Base-by-base conservation (phyloP, 2,113 vertebrate species). In the Cyphotilapia sp. region DNA sequence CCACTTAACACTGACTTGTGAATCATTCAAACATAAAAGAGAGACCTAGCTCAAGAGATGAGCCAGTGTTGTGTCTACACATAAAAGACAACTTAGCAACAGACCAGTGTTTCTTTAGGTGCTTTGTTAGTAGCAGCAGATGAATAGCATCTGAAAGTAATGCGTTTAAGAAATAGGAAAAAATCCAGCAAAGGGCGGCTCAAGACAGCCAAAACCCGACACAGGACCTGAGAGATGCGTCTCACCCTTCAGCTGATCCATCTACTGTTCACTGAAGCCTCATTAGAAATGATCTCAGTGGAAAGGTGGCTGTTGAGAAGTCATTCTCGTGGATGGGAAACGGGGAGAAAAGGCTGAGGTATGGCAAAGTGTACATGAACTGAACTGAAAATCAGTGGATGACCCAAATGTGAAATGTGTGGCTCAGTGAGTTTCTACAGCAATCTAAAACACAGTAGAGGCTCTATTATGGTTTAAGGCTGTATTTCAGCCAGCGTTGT, bases 341-440 rank as follows among this genome's bases (percentile, higher is more conserved):
- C 0, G 0, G 8, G 40, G 40, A 45, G 66, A 27, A 74, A 45
- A 45, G 38, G 69, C 38, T 74, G 38, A 17, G n/a, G 69, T 42
- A 4, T 71, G n/a, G 0, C 66, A 42, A 42, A 16, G 13, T 71
- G 4, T 27, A 45, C 38, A 45, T 27, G 66, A 45, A 74, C 19
- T 69, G n/a, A 19, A 40, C 0, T 27, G 22, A 74, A 74, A 27
- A 45, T 74, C 40, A 7, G 40, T 74, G 40, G 40, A 38, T 69
- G 33, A 40, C 0, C 33, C 19, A 69, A 0, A 69, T 40, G 33
- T 69, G 4, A 69, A 69, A 66, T 12, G 2, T 66, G 4, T 1
- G 63, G 40, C 14, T 74, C 4, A 1, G 14, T 11, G 40, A 74
- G 12, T 71, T 40, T 71, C 2, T 71, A 24, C 63, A 14, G 7